A percentile compares a stretch with the other conserved stretches of the same genome.
Evolutionary conservation across 2,888 invertebrate species (phyloP).

Genomic region (Erebia ligea): DNA sequence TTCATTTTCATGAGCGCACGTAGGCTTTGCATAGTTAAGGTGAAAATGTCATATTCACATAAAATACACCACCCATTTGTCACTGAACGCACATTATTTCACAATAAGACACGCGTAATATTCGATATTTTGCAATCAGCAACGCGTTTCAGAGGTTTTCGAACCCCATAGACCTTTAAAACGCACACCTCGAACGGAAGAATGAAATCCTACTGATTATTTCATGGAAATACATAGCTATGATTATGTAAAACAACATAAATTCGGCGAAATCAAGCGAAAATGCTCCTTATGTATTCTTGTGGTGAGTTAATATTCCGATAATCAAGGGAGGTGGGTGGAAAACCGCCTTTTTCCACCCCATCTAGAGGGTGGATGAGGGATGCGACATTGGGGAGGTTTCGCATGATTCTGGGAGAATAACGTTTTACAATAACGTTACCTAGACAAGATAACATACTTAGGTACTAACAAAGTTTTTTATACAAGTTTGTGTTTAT

Average conservation of each 20-base stretch:
- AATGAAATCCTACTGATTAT: constrained; percentile 72
- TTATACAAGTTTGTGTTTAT: too few species aligned
- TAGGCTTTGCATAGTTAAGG: constrained; percentile 36
- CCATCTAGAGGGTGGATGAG: constrained; percentile 42
- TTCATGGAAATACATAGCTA: constrained; percentile 62
- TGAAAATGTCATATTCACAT: constrained; percentile 14
- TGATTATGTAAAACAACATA: constrained; percentile 66
- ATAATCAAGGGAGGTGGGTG: constrained; percentile 46
- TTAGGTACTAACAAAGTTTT: too few species aligned
- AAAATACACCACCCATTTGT: constrained; percentile 16
- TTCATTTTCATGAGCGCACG: constrained; percentile 34
- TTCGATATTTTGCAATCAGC: constrained; percentile 23
- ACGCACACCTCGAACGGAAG: constrained; percentile 36
- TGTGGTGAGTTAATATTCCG: constrained; percentile 42
- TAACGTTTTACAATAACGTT: not conserved
- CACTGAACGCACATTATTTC: constrained; percentile 32
- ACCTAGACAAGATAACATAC: not conserved
- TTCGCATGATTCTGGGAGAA: constrained; percentile 8
- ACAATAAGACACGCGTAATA: constrained; percentile 25
- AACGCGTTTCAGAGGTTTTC: constrained; percentile 20
- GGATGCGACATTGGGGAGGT: constrained; percentile 31
- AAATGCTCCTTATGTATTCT: constrained; percentile 39
- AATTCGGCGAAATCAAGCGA: constrained; percentile 45
- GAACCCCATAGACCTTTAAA: constrained; percentile 26
- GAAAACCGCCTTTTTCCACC: constrained; percentile 43